Evolutionary conservation across 92 coral and sea anemone genomes (phyloP).

Genomic region (Pocillopora meandrina): DNA sequence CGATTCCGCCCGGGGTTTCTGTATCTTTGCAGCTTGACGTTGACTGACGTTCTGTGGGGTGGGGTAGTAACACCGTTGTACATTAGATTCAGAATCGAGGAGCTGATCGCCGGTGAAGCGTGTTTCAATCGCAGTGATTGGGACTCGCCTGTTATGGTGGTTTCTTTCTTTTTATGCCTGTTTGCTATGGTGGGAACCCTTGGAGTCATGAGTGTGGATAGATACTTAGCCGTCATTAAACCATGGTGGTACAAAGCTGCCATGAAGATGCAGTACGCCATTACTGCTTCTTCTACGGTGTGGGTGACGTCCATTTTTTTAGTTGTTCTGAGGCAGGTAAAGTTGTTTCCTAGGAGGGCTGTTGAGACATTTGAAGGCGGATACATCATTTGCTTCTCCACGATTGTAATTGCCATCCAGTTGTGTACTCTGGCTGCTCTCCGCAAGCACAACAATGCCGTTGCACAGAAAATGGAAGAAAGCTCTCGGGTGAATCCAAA

Average conservation of each 20-base stretch:
- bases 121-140: constrained; percentile 36
- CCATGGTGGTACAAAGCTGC: constrained; percentile 32
- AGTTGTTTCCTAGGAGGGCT: background rate
- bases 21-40: constrained; percentile 34
- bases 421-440: background rate
- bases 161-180: constrained; percentile 26
- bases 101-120: constrained; percentile 12
- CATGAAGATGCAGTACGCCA: too few relatives aligned
- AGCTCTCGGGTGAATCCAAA: background rate
- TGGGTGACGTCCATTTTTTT: background rate
- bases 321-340: background rate
- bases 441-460: background rate
- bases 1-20: constrained; percentile 22
- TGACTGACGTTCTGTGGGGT: constrained; percentile 33
- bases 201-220: constrained; percentile 35
- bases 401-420: background rate
- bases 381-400: background rate
- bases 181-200: constrained; percentile 29
- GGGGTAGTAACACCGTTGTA: constrained; percentile 23
- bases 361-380: background rate
- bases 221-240: constrained; percentile 33
- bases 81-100: constrained; percentile 16
- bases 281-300: background rate
- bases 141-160: constrained; percentile 26
- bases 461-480: background rate